Base-by-base conservation (phyloP, 1,140 invertebrate genomes). In the Octopus sinensis region DNA sequence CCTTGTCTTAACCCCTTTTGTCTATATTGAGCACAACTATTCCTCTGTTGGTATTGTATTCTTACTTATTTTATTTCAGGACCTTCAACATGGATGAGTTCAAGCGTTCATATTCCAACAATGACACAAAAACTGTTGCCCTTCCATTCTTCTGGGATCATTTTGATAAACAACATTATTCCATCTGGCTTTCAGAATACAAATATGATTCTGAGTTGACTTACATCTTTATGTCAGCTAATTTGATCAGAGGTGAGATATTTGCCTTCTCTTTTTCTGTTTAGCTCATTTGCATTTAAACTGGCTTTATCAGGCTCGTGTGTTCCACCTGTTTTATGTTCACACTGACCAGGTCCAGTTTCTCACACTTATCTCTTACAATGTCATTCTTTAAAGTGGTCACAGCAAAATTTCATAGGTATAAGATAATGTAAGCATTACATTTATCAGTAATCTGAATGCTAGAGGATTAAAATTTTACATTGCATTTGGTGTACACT, bases 111-210 rank as follows among this genome's bases (percentile, higher is more conserved):
- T 99, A 99, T 90, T 99, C 97, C 75, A 99, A 99, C 88, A 95
- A 99, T 91, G 96, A 98, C 80, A 97, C 96, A 88, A 83, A 86
- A 30, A 91, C 93, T 54, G 95, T 95, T 87, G 98, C 98, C 68
- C 94, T 99, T 88, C 96, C 97, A 4, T 99, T 97, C 89, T 99
- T 99, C 92, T 99, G 97, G 95, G 94, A 98, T 87, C 97, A 99
- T 90, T 99, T 99, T 92, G 98, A 99, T 90, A 92, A 95, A 43
- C 95, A 98, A 89, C 94, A 98, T 91, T 98, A 98, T 91, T 99
- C 97, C 77, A 97, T 99, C 89, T 99, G 98, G 98, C 94, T 94
- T 81, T 94, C 96, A 81, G 96, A 98, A 92, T 99, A 99, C 93
- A 98, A 98, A 91, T 99, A 96, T 90, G 95, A 95, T 81, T 93